Conservation (phyloP, 2,888 invertebrate genomes). For the Cephus pulcher region DNA sequence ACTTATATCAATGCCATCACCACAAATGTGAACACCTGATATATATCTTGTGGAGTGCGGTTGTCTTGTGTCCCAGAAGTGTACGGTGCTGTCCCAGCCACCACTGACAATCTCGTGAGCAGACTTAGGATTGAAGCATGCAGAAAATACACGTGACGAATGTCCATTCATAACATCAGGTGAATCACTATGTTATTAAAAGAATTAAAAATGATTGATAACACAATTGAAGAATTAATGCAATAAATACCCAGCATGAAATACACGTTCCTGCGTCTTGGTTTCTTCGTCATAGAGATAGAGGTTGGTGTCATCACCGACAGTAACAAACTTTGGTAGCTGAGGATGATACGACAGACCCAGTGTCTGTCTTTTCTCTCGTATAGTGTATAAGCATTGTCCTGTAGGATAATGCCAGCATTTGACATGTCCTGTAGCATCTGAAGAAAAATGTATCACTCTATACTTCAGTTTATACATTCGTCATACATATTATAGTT, state of each 20-base stretch:
- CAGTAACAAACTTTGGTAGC: constrained; percentile 71
- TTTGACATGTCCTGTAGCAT: constrained; percentile 76
- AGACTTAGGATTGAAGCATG: constrained; percentile 75
- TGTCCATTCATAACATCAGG: constrained; percentile 72
- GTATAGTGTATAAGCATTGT: constrained; percentile 74
- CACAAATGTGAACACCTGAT: constrained; percentile 74
- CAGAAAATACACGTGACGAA: constrained; percentile 74
- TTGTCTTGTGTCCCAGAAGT: constrained; percentile 77
- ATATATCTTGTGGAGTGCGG: constrained; percentile 72
- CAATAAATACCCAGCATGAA: constrained; percentile 69
- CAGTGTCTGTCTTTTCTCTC: constrained; percentile 75
- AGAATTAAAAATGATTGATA: background rate
- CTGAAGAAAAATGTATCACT: constrained; percentile 57
- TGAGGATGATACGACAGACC: constrained; percentile 74
- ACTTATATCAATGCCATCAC: constrained; percentile 76
- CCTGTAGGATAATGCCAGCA: constrained; percentile 77
- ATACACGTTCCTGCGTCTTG: constrained; percentile 73
- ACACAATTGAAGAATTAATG: background rate
- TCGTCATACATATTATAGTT: background rate
- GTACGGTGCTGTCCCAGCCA: constrained; percentile 76
- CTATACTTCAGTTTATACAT: background rate
- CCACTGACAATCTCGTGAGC: constrained; percentile 76
- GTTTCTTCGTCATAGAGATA: constrained; percentile 79
- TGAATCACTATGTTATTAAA: constrained; percentile 62
- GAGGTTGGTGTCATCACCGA: constrained; percentile 74